phyloP scores from a whole-genome alignment of 2,888 invertebrate species.

The Acanthacorydalis orientalis region DNA sequence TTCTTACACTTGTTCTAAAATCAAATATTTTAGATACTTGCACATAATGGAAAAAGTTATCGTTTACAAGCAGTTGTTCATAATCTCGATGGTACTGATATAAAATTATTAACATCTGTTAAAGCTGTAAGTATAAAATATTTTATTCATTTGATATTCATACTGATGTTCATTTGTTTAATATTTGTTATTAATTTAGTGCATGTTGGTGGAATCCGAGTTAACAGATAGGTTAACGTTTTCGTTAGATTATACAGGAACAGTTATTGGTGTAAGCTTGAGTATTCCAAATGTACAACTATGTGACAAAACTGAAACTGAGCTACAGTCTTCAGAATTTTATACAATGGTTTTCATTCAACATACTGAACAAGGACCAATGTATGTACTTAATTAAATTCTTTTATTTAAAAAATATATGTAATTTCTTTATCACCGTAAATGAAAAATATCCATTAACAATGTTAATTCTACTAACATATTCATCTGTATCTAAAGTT shows the following conservation, averaged over 20 bases:
- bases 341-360: constrained; percentile 64
- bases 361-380: constrained; percentile 66
- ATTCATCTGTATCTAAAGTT: no score
- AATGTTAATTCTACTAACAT: no score
- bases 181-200: constrained; percentile 27
- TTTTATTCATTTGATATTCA: constrained; percentile 1
- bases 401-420: no score
- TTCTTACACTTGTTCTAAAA: not conserved
- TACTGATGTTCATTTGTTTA: constrained; percentile 4
- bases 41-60: constrained; percentile 55
- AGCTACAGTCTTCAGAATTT: constrained; percentile 33
- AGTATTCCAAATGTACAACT: constrained; percentile 31
- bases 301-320: constrained; percentile 27
- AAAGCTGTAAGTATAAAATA: constrained; percentile 43
- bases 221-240: constrained; percentile 64
- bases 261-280: constrained; percentile 52
- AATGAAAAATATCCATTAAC: no score
- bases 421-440: no score
- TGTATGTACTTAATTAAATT: constrained; percentile 28
- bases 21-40: constrained; percentile 32
- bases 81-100: constrained; percentile 46
- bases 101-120: constrained; percentile 56
- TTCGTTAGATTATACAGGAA: constrained; percentile 63
- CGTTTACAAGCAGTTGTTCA: constrained; percentile 51
- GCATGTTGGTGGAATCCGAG: constrained; percentile 55